A percentile compares a stretch with the other conserved stretches of the same genome.
phyloP scores from a whole-genome alignment of 2,888 invertebrate species.

The Caenorhabditis uteleia region DNA sequence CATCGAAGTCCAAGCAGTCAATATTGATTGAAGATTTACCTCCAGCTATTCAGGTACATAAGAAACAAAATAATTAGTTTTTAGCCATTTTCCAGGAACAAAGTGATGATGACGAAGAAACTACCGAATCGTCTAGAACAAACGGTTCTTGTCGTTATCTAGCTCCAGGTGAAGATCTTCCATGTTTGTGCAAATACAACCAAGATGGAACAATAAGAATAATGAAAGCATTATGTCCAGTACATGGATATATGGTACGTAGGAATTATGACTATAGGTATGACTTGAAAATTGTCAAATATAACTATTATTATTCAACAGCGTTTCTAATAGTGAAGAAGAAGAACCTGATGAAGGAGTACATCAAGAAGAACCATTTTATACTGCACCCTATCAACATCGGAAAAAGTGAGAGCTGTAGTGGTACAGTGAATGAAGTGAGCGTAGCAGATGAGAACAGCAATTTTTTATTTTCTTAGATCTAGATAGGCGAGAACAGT shows the following conservation, averaged over 20 bases:
- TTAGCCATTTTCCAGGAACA: slow-evolving; percentile 51
- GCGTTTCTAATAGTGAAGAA: slow-evolving; percentile 52
- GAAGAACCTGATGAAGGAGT: slow-evolving; percentile 50
- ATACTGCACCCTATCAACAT: slow-evolving; percentile 39
- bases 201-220: slow-evolving; percentile 51
- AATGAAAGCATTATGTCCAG: slow-evolving; percentile 66
- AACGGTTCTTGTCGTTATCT: slow-evolving; percentile 55
- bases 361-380: slow-evolving; percentile 54
- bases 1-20: slow-evolving; percentile 49
- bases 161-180: slow-evolving; percentile 66
- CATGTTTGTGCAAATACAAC: slow-evolving; percentile 66
- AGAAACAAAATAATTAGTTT: background rate
- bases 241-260: slow-evolving; percentile 67
- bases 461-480: too few species aligned
- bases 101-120: slow-evolving; percentile 41
- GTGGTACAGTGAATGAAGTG: too few species aligned
- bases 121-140: slow-evolving; percentile 24
- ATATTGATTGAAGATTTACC: slow-evolving; percentile 50
- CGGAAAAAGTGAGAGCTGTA: slow-evolving; percentile 30
- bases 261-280: slow-evolving; percentile 56
- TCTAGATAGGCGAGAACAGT: too few species aligned
- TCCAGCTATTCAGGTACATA: slow-evolving; percentile 32
- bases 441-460: too few species aligned
- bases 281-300: background rate
- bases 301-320: slow-evolving; percentile 8